Conservation (phyloP, 2,888 invertebrate genomes). For the Papilio elwesi region DNA sequence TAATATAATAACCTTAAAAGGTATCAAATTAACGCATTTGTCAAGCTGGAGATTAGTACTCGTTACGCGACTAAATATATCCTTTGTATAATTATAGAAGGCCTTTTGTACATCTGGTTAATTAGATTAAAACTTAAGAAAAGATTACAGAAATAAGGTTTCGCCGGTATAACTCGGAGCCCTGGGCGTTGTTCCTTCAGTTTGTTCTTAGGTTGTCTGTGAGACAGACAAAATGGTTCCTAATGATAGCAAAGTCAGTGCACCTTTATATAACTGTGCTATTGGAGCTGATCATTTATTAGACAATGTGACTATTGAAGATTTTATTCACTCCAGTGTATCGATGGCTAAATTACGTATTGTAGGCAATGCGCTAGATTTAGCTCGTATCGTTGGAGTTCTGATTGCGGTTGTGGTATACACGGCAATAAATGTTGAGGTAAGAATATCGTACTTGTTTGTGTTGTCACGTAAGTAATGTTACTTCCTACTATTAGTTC, state of each 20-base stretch:
- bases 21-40: constrained; percentile 18
- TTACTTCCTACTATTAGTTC: constrained; percentile 12
- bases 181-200: constrained; percentile 24
- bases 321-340: constrained; percentile 15
- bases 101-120: constrained; percentile 24
- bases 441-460: constrained; percentile 36
- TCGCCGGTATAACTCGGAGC: constrained; percentile 26
- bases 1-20: constrained; percentile 7
- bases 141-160: constrained; percentile 35
- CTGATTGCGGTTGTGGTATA: constrained; percentile 50
- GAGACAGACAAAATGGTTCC: constrained; percentile 34
- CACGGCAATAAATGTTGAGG: constrained; percentile 48
- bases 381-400: constrained; percentile 54
- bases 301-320: constrained; percentile 35
- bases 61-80: constrained; percentile 15
- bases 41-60: neutral
- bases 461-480: constrained; percentile 10
- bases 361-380: constrained; percentile 45
- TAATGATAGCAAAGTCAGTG: constrained; percentile 39
- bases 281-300: constrained; percentile 28
- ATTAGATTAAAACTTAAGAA: constrained; percentile 33
- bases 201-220: constrained; percentile 36
- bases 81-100: constrained; percentile 30
- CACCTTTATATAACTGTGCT: constrained; percentile 48
- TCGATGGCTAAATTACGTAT: constrained; percentile 37